Evolutionary conservation across 92 coral and sea anemone species (phyloP), one percentile per base, ranked within the genome.

Genomic region (Pocillopora meandrina): DNA sequence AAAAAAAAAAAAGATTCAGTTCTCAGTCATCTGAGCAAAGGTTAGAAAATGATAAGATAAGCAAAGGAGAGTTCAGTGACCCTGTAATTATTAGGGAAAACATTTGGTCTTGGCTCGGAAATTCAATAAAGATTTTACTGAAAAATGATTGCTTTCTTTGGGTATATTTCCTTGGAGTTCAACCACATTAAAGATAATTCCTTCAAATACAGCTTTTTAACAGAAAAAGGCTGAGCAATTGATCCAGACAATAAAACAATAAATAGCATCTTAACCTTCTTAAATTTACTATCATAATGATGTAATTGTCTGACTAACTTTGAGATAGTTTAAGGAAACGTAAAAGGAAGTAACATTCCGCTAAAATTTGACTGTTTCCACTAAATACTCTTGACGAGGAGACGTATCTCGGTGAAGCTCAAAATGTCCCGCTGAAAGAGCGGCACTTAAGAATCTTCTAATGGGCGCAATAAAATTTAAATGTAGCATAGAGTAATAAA

Each of bases 71-170:
- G 8, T 3, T 42, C 52, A 42, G 52, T 42, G 10, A 23, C 56
- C n/a, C 33, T 4, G 10, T 15, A 33, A 6, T 70, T 34, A 17
- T 5, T n/a, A 36, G 10, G n/a, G 73, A 72, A 47, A 78, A 18
- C 49, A 60, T n/a, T 42, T 33, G 19, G 59, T 10, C 10, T 52
- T 8, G 23, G 52, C 16, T 56, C 2, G 9, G 10, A 62, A 64
- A 65, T 78, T 78, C 62, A 64, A 78, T 11, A 3, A 20, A 78
- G 79, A 59, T 75, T 15, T n/a, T 12, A 13, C 26, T 57, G 77
- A 70, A 36, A 67, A 12, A 1, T 12, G 8, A 34, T 16, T 70
- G 74, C 35, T 70, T 42, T 42, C 52, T 42, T 42, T 42, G 52
- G 7, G 55, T 59, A 16, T 15, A 19, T 17, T 16, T 35, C 74